Evolutionary conservation across 2,888 invertebrate genomes (phyloP).

Genomic region (Dolichomitus sp.): DNA sequence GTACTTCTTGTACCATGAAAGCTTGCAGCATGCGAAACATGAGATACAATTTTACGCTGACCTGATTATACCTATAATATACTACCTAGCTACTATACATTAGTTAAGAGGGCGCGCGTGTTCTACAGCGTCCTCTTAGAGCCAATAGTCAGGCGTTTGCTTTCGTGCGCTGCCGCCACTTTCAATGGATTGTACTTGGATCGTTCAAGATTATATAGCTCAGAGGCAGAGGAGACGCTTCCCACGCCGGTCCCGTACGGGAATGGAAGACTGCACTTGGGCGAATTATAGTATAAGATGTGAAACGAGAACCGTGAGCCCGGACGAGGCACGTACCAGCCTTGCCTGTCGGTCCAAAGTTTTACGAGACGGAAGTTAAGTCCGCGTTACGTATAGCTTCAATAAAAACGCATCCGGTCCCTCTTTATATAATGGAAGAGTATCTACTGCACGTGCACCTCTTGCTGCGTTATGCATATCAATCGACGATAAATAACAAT

Average conservation of each 20-base stretch:
- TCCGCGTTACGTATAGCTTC: conserved; percentile 53
- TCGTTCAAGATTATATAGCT: conserved; percentile 43
- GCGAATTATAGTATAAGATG: conserved; percentile 58
- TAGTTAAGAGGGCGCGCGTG: conserved; percentile 3
- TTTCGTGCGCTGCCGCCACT: conserved; percentile 19
- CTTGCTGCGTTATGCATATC: conserved; percentile 19
- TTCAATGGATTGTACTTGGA: conserved; percentile 36
- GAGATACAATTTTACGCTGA: conserved; percentile 12
- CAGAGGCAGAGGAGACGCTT: conserved; percentile 19
- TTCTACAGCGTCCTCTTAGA: background rate
- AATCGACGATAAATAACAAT: background rate
- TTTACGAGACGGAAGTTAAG: conserved; percentile 67
- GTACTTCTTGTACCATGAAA: conserved; percentile 18
- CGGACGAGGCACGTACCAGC: conserved; percentile 54
- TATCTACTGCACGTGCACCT: conserved; percentile 14
- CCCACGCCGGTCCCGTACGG: conserved; percentile 50
- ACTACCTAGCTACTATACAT: background rate
- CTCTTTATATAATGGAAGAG: conserved; percentile 10
- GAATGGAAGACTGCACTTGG: conserved; percentile 60
- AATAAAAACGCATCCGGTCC: conserved; percentile 58
- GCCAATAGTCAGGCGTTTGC: conserved; percentile 16
- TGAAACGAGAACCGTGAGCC: conserved; percentile 9
- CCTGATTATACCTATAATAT: background rate
- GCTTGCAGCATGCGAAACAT: background rate
- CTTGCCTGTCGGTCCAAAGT: conserved; percentile 56